Conservation (phyloP, 2,797 vertebrate genomes). For the Sebastes nivosus region DNA sequence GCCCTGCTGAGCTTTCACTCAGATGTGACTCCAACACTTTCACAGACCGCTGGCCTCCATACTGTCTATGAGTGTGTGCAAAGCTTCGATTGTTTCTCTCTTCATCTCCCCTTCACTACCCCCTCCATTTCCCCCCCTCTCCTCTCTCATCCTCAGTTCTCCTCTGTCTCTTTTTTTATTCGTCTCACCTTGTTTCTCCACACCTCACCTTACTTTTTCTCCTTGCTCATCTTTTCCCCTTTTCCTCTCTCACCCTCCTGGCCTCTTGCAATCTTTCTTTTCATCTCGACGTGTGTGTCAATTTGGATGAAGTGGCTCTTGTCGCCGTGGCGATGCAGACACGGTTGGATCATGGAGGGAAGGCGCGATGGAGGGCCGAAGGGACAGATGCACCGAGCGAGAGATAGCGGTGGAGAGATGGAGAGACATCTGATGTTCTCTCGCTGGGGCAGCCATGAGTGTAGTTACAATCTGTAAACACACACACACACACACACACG, state of each 20-base stretch:
- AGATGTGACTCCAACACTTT: constrained; percentile 57
- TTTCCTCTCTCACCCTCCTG: not conserved
- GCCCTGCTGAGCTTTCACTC: constrained; percentile 52
- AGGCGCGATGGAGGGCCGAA: constrained; percentile 25
- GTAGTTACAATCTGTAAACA: constrained; percentile 68
- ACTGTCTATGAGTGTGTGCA: constrained; percentile 24
- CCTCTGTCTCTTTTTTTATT: not conserved
- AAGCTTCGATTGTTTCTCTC: constrained; percentile 40
- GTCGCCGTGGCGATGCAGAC: constrained; percentile 22
- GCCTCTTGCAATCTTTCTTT: constrained; percentile 28
- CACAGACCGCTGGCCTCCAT: constrained; percentile 46
- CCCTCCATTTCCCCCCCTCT: not conserved
- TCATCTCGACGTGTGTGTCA: constrained; percentile 41
- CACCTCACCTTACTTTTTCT: not conserved
- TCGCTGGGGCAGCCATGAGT: constrained; percentile 72
- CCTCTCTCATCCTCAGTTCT: constrained; percentile 1
- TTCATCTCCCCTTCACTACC: constrained; percentile 1
- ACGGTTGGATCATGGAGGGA: constrained; percentile 24
- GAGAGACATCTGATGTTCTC: constrained; percentile 68
- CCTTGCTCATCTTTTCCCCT: not conserved
- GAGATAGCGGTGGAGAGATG: constrained; percentile 36
- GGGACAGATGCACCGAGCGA: constrained; percentile 58
- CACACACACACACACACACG: constrained; percentile 26
- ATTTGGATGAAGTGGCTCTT: constrained; percentile 30
- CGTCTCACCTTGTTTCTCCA: not conserved